Conservation (phyloP, 2,113 vertebrate genomes). For the Actenoides lindsayi region DNA sequence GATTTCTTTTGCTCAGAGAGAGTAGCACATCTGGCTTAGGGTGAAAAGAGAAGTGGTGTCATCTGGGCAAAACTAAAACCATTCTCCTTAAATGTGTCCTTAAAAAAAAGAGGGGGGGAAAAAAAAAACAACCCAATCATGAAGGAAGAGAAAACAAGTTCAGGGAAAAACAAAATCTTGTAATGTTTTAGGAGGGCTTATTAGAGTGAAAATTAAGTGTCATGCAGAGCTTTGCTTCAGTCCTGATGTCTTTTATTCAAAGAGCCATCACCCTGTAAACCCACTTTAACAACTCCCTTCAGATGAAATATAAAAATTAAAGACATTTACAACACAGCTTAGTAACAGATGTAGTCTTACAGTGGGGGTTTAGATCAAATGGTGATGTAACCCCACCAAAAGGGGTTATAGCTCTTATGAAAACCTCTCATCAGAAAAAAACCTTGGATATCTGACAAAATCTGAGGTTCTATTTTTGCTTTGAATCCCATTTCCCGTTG, state of each 20-base stretch:
- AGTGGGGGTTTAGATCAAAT: constrained; percentile 82
- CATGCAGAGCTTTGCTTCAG: constrained; percentile 74
- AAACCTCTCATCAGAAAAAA: constrained; percentile 73
- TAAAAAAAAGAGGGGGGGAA: background rate
- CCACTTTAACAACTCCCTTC: constrained; percentile 81
- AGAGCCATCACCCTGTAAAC: constrained; percentile 83
- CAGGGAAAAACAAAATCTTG: constrained; percentile 69
- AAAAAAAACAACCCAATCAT: constrained; percentile 1
- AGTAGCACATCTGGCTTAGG: constrained; percentile 76
- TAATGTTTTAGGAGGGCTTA: constrained; percentile 81
- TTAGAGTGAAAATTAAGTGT: constrained; percentile 82
- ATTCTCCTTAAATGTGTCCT: constrained; percentile 69
- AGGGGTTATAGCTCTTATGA: constrained; percentile 75
- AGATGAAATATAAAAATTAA: constrained; percentile 87
- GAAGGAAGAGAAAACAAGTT: constrained; percentile 59
- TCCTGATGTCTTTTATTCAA: constrained; percentile 81
- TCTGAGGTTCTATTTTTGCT: constrained; percentile 69
- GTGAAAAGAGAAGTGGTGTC: constrained; percentile 77
- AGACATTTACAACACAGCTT: constrained; percentile 86
- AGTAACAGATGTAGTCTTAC: constrained; percentile 84
- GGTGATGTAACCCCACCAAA: constrained; percentile 77
- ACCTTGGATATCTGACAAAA: constrained; percentile 73
- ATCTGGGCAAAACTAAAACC: constrained; percentile 71
- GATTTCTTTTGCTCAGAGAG: constrained; percentile 72
- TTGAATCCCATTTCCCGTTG: constrained; percentile 64